phyloP scores from a whole-genome alignment of 2,113 vertebrate species.

The mouse (Mus musculus) region DNA sequence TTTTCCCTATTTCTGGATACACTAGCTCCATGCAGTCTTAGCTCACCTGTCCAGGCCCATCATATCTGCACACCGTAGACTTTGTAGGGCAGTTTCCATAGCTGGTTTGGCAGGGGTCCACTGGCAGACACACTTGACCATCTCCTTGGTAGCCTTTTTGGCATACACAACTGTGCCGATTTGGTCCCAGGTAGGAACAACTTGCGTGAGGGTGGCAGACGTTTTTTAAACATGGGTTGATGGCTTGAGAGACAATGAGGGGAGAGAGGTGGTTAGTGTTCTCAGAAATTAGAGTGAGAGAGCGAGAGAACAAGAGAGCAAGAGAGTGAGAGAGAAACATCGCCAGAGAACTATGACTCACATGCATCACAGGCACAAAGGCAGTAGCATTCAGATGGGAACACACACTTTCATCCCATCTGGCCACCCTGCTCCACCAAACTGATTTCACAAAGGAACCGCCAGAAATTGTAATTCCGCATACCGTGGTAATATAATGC shows the following conservation, averaged over 20 bases:
- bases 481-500: neutral
- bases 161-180: constrained; percentile 90
- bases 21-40: fast-evolving
- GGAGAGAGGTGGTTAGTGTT: neutral
- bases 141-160: constrained; percentile 91
- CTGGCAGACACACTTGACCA: constrained; percentile 89
- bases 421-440: neutral
- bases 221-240: constrained; percentile 90
- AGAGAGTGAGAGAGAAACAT: neutral
- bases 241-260: constrained; percentile 86
- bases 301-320: too few species aligned
- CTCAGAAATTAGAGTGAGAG: neutral
- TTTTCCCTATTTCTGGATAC: neutral
- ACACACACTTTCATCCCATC: neutral
- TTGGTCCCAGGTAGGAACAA: constrained; percentile 91
- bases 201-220: constrained; percentile 89
- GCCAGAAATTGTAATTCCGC: neutral
- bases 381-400: neutral
- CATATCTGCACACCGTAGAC: constrained; percentile 90
- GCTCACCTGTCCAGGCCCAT: constrained; percentile 92
- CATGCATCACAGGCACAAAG: neutral
- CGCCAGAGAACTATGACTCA: neutral
- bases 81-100: constrained; percentile 87
- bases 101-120: constrained; percentile 92
- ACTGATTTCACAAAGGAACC: neutral